Evolutionary conservation across 2,113 vertebrate genomes (phyloP).

Genomic region (Onychostoma macrolepis): DNA sequence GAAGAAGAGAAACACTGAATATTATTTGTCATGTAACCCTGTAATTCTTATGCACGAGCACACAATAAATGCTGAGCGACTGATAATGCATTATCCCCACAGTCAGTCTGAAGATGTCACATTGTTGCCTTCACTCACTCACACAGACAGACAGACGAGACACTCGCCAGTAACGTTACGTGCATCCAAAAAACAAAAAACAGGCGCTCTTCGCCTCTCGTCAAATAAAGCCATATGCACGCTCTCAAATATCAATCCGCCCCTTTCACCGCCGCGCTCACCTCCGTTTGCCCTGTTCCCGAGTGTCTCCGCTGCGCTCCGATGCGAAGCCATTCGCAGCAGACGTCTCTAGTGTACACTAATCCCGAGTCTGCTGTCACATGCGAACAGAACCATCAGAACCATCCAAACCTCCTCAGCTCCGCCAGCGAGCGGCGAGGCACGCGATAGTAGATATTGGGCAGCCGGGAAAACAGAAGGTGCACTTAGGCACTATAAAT

Average conservation of each 20-base stretch:
- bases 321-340: constrained; percentile 47
- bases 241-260: constrained; percentile 33
- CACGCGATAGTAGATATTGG: constrained; percentile 60
- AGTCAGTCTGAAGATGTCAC: neutral
- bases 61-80: neutral
- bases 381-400: constrained; percentile 24
- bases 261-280: constrained; percentile 57
- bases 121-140: neutral
- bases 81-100: neutral
- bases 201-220: neutral
- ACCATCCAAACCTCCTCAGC: neutral
- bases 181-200: constrained; percentile 17
- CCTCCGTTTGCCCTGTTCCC: constrained; percentile 64
- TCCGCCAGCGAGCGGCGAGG: constrained; percentile 18
- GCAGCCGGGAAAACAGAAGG: constrained; percentile 67
- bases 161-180: neutral
- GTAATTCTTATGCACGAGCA: neutral
- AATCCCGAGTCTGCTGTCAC: constrained; percentile 51
- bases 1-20: neutral
- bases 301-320: constrained; percentile 45
- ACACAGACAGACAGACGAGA: neutral
- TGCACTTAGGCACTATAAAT: constrained; percentile 82
- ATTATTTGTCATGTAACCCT: neutral
- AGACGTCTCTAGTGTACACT: constrained; percentile 67
- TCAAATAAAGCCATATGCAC: neutral